These are phyloP conservation scores for Atopsyche davidsoni DNA, from an alignment of 1,140 invertebrate species.

Conservation along the genomic window DNA sequence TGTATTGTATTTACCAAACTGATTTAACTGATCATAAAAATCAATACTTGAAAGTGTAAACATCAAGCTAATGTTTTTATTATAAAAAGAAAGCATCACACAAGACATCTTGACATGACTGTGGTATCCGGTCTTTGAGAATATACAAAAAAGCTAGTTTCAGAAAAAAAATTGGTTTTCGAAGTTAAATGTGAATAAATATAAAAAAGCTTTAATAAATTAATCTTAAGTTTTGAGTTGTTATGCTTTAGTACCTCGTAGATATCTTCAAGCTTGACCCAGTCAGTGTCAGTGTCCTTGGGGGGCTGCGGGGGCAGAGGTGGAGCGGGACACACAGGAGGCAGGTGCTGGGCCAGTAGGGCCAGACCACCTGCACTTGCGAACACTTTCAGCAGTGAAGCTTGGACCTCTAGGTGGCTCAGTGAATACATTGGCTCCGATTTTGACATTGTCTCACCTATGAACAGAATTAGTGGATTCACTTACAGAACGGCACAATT, in stretches of 20 bases:
- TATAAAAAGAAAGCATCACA: background rate
- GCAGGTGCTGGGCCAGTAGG: conserved; percentile 77
- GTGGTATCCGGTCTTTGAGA: too few relatives aligned
- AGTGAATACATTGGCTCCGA: conserved; percentile 29
- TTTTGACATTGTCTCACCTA: too few relatives aligned
- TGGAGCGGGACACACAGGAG: conserved; percentile 77
- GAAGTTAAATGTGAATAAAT: conserved; percentile 3
- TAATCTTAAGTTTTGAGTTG: too few relatives aligned
- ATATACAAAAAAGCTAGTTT: too few relatives aligned
- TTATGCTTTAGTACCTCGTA: too few relatives aligned
- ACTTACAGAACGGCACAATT: conserved; percentile 1
- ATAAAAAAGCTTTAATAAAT: too few relatives aligned
- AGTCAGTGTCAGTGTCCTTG: conserved; percentile 50
- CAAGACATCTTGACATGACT: too few relatives aligned
- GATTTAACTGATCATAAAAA: too few relatives aligned
- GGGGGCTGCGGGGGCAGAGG: conserved; percentile 42
- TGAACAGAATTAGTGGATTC: conserved; percentile 17
- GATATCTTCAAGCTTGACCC: conserved; percentile 62
- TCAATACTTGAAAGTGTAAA: too few relatives aligned
- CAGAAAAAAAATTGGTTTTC: background rate
- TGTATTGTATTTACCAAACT: too few relatives aligned
- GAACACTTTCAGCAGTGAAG: conserved; percentile 68
- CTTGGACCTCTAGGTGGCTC: conserved; percentile 33
- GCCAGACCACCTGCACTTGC: conserved; percentile 81
- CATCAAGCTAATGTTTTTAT: too few relatives aligned